Evolutionary conservation across 1,140 invertebrate genomes (phyloP).

Genomic region (Sarcophaga bullata): DNA sequence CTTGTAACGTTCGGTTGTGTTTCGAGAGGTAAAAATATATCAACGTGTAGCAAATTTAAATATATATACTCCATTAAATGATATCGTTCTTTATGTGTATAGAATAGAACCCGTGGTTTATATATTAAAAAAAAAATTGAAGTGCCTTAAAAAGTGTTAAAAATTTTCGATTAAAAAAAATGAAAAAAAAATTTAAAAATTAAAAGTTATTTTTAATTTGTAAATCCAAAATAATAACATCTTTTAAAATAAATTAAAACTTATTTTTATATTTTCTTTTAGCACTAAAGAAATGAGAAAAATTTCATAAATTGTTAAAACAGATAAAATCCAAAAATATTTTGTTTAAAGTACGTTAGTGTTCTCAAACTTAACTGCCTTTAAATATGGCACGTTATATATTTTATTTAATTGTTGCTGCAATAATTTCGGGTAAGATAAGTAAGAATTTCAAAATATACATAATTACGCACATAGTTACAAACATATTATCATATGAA

Average conservation of each 20-base stretch:
- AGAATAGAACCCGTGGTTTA: too few species aligned
- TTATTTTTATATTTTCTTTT: not conserved
- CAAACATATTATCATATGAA: too few species aligned
- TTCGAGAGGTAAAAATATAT: constrained; percentile 13
- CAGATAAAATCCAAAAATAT: not conserved
- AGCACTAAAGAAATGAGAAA: constrained; percentile 14
- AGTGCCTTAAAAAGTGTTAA: too few species aligned
- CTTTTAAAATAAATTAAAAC: not conserved
- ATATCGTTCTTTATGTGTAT: too few species aligned
- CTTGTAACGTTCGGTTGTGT: constrained; percentile 33
- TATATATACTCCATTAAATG: not conserved
- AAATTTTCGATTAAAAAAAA: too few species aligned
- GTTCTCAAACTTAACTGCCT: not conserved
- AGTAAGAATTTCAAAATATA: too few species aligned
- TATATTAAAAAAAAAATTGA: too few species aligned
- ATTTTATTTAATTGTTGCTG: constrained; percentile 27
- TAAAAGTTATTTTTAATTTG: not conserved
- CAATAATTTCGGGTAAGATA: constrained; percentile 4
- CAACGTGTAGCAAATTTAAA: not conserved
- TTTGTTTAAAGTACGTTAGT: not conserved
- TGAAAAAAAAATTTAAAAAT: not conserved
- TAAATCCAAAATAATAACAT: not conserved
- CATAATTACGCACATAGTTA: too few species aligned
- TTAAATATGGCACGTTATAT: constrained; percentile 32
- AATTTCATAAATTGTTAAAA: not conserved